Evolutionary conservation across 2,888 invertebrate genomes (phyloP).

Genomic region (Autographa gamma): DNA sequence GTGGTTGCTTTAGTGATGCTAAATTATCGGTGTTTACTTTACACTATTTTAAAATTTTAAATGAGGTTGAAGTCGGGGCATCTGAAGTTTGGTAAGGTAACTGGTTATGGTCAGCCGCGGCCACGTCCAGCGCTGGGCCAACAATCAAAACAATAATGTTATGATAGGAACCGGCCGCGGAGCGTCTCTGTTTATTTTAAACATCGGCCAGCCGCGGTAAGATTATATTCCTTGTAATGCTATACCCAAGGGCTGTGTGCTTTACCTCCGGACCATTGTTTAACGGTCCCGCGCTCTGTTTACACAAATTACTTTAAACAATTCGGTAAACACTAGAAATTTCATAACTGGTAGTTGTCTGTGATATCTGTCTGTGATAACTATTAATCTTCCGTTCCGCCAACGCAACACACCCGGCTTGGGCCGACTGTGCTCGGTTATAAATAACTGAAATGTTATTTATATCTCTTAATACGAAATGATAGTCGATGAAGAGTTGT

Average conservation of each 20-base stretch:
- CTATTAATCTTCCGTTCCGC: constrained; percentile 47
- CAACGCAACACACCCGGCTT: constrained; percentile 26
- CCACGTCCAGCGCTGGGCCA: constrained; percentile 64
- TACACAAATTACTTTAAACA: constrained; percentile 65
- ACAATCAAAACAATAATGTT: constrained; percentile 85
- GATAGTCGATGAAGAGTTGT: constrained; percentile 63
- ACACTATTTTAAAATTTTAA: constrained; percentile 42
- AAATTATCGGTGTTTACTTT: constrained; percentile 48
- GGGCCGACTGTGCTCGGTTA: constrained; percentile 30
- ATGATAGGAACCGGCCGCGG: constrained; percentile 79
- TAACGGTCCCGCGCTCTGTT: constrained; percentile 62
- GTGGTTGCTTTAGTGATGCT: constrained; percentile 46
- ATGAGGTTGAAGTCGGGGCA: constrained; percentile 29
- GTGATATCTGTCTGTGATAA: constrained; percentile 53
- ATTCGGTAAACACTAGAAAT: constrained; percentile 51
- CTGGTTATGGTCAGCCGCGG: constrained; percentile 51
- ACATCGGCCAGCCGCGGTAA: constrained; percentile 75
- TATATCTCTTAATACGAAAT: constrained; percentile 63
- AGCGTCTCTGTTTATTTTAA: constrained; percentile 81
- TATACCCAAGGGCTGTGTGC: constrained; percentile 69
- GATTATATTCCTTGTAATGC: constrained; percentile 79
- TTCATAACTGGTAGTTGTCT: constrained; percentile 52
- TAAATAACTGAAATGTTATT: constrained; percentile 55
- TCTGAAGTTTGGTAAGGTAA: constrained; percentile 39
- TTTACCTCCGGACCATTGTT: constrained; percentile 69